These are phyloP conservation scores for Carposina sasakii DNA, from an alignment of 1,140 invertebrate species.

Conservation along the genomic window DNA sequence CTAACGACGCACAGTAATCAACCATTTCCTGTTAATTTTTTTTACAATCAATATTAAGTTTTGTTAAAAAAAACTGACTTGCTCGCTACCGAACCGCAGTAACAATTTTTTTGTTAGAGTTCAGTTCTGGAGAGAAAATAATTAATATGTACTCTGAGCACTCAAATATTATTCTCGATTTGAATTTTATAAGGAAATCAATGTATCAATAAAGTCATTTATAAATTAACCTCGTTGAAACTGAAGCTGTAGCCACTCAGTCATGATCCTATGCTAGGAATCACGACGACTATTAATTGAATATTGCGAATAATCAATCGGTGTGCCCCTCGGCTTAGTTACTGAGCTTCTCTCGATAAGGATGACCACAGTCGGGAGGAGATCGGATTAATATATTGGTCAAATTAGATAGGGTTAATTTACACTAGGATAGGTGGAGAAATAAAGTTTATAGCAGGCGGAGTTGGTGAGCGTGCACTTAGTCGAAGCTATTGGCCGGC, in stretches of 20 bases:
- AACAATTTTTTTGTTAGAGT: conserved; percentile 18
- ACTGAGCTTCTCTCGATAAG: conserved; percentile 32
- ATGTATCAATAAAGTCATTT: conserved; percentile 40
- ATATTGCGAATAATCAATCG: conserved; percentile 52
- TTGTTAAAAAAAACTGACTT: too few relatives aligned
- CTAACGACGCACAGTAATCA: conserved; percentile 31
- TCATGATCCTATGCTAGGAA: conserved; percentile 46
- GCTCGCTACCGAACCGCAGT: conserved; percentile 16
- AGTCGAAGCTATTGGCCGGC: conserved; percentile 56
- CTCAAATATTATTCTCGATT: too few relatives aligned
- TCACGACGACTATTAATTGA: conserved; percentile 56
- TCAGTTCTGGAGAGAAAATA: too few relatives aligned
- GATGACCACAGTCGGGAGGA: conserved; percentile 34
- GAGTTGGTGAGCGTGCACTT: conserved; percentile 42
- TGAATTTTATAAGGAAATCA: too few relatives aligned
- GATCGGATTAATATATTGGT: conserved; percentile 57
- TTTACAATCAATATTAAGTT: too few relatives aligned
- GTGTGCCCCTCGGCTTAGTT: conserved; percentile 49
- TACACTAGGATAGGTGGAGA: conserved; percentile 51
- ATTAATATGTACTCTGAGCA: too few relatives aligned
- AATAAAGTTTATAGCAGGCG: conserved; percentile 52
- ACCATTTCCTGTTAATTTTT: conserved; percentile 43
- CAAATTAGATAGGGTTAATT: conserved; percentile 57
- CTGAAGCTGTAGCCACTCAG: conserved; percentile 22
- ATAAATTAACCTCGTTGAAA: conserved; percentile 31